Conservation (phyloP, 1,140 invertebrate genomes). For the Nebria ingens region DNA sequence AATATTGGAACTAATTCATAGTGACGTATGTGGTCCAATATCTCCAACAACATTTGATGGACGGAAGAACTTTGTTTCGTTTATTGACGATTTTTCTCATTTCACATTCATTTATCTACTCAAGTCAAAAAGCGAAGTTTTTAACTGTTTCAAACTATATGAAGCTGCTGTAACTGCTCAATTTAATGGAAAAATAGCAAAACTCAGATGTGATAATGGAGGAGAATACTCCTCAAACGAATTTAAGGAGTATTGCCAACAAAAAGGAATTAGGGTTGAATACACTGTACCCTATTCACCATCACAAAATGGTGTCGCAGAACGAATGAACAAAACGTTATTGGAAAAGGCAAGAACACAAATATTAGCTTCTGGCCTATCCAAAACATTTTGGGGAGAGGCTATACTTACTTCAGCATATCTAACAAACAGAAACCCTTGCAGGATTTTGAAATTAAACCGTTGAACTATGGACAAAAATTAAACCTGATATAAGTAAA, state of each 20-base stretch:
- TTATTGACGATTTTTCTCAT: conserved; percentile 33
- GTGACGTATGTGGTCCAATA: conserved; percentile 33
- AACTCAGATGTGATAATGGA: conserved; percentile 24
- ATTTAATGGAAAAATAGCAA: conserved; percentile 24
- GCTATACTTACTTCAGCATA: conserved; percentile 34
- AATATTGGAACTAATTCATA: conserved; percentile 28
- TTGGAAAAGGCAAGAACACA: conserved; percentile 30
- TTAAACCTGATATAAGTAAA: conserved; percentile 16
- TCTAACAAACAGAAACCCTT: conserved; percentile 31
- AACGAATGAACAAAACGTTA: conserved; percentile 34
- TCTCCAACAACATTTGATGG: conserved; percentile 24
- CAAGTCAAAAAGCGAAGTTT: conserved; percentile 26
- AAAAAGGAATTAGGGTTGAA: conserved; percentile 20
- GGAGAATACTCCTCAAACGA: conserved; percentile 24
- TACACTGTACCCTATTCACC: conserved; percentile 28
- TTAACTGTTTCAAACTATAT: conserved; percentile 25
- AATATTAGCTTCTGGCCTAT: conserved; percentile 27
- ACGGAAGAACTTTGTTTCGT: conserved; percentile 32
- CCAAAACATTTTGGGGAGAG: conserved; percentile 33
- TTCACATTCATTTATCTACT: conserved; percentile 28
- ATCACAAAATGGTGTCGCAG: conserved; percentile 34
- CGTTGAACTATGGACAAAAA: conserved; percentile 27
- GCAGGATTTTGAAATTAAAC: conserved; percentile 19
- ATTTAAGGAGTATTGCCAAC: conserved; percentile 22
- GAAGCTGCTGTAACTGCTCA: conserved; percentile 21